Evolutionary conservation across 2,888 invertebrate genomes (phyloP), one percentile per base, ranked within the genome.

Genomic region (Muscina levida): DNA sequence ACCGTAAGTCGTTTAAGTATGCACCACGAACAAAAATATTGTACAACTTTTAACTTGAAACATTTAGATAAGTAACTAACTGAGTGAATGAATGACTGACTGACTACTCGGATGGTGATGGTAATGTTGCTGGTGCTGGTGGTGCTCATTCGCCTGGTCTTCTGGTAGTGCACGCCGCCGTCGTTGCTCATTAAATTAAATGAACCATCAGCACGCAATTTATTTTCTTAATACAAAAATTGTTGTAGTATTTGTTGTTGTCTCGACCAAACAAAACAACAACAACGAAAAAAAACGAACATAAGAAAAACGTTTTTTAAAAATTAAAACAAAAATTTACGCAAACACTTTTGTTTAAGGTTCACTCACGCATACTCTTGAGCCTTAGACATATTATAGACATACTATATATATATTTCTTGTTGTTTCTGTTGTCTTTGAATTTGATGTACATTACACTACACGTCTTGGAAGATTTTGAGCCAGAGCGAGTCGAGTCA

Each of bases 181-280:
- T 77, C 87, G 89, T 87, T 87, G 89, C 89, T 88, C 88, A 88
- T 88, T 89, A 88, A 89, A 88, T 88, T 88, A 88, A 88, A 88
- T 88, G 88, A 89, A 87, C 88, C 88, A 88, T 88, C 88, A 89
- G 88, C 88, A 89, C 89, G 88, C 88, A 89, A 88, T 87, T 89
- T 88, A 87, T 89, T 88, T 82, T 53, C 56, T 81, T 72, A 56
- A 75, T 68, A 71, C 66, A 71, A 42, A 56, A 72, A 31, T 57
- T 15, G 72, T 65, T 76, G 67, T 67, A 22, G 59, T n/a, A n/a
- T 74, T 57, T 57, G 19, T 71, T 79, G 37, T 17, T 39, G n/a
- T 46, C 65, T 39, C 46, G 67, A 26, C 59, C 31, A 53, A 62
- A n/a, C n/a, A n/a, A n/a, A n/a, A n/a, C n/a, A n/a, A n/a, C n/a